Evolutionary conservation across 2,797 vertebrate genomes (phyloP), one percentile per base, ranked within the genome.

Genomic region (Sardinella longiceps): DNA sequence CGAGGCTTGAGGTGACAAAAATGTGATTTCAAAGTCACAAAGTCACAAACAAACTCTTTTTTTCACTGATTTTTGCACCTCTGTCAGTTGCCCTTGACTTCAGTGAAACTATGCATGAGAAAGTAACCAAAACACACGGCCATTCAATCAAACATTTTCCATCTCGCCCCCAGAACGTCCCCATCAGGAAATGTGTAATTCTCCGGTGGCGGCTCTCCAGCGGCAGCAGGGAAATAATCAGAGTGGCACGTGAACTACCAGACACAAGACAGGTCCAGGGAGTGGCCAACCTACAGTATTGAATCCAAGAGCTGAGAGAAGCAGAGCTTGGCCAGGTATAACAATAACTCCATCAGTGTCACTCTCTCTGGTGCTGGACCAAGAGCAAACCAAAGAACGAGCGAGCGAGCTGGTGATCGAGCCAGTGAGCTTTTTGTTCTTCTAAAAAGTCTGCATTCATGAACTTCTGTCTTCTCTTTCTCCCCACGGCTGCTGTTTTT

Each of bases 381-480:
- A 86, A 2, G 25, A 70, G 15, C 14, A 5, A 70, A 30, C 63
- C n/a, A n/a, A n/a, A n/a, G 58, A 28, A n/a, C 25, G 25, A 70
- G 5, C 30, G 5, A 74, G 66, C 66, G 30, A 74, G 66, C 66
- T 0, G 37, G 66, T 82, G 5, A 74, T 30, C 66, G 30, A 74
- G 66, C 66, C 3, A 74, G 66, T 82, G 84, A 90, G 88, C 89
- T 84, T 82, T 82, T 86, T 88, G 88, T 84, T 89, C 92, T 88
- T 88, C 85, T 89, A 7, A 43, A 43, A 91, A 90, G 83, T 88
- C 92, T 92, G 93, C 92, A 92, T 95, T 93, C 90, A 84, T 53
- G 88, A 91, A 91, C 87, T 89, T 4, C 92, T 91, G 94, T 95
- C 94, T 80, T 92, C 66, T 93, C 91, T 92, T 91, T 89, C 87